Conservation (phyloP, 2,888 invertebrate genomes). For the Adineta ricciae region DNA sequence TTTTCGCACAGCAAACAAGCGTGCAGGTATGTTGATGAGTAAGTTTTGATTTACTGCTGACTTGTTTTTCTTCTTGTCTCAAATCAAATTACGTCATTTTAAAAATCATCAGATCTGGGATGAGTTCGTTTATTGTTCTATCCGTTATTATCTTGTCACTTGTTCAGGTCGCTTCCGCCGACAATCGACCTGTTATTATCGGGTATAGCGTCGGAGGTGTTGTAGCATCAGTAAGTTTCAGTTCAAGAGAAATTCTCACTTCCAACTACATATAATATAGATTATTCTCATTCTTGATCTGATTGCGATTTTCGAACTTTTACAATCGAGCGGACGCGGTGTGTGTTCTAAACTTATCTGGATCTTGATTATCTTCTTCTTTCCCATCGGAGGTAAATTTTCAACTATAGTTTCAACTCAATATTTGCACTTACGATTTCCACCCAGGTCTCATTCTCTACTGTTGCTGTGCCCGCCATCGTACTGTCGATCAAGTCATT, state of each 20-base stretch:
- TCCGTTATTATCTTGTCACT: not conserved
- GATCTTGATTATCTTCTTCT: not conserved
- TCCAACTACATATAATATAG: not conserved
- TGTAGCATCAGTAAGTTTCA: not conserved
- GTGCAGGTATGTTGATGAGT: too few species aligned
- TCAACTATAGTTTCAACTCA: too few species aligned
- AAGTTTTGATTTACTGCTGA: too few species aligned
- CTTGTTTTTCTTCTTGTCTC: too few species aligned
- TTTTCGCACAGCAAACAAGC: too few species aligned
- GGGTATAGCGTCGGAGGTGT: not conserved
- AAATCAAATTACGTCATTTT: too few species aligned
- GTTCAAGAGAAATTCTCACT: too few species aligned
- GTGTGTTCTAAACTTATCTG: not conserved
- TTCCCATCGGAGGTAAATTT: not conserved
- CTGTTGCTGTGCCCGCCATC: too few species aligned
- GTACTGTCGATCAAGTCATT: too few species aligned
- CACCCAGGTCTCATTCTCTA: too few species aligned
- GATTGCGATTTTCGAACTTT: not conserved
- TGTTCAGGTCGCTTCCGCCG: not conserved
- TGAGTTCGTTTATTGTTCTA: not conserved
- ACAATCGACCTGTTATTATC: not conserved
- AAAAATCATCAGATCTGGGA: not conserved
- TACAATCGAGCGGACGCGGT: not conserved
- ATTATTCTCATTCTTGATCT: not conserved
- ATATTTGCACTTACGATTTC: too few species aligned